A percentile compares a stretch with the other conserved stretches of the same genome.
These are phyloP conservation scores for Bruchidius siliquastri DNA, from an alignment of 2,888 invertebrate genomes.

Conservation along the genomic window DNA sequence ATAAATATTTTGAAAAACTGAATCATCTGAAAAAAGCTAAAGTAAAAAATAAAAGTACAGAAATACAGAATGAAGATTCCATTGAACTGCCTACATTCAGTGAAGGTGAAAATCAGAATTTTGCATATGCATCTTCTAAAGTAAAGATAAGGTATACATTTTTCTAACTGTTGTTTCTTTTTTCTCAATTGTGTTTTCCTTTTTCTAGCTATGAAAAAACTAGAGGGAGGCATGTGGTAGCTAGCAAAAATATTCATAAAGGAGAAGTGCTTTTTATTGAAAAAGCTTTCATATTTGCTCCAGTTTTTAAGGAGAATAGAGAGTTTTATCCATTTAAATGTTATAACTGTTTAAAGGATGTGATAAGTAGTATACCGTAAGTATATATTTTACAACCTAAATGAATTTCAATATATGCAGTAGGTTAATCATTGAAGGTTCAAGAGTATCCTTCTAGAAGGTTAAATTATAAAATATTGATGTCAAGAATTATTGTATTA, in stretches of 20 bases:
- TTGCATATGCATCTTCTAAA: constrained; percentile 53
- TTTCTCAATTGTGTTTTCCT: background rate
- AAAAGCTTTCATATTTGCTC: constrained; percentile 74
- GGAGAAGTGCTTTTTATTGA: constrained; percentile 78
- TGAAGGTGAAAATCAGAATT: constrained; percentile 51
- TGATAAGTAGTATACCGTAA: constrained; percentile 62
- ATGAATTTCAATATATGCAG: too few species aligned
- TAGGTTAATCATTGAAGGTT: too few species aligned
- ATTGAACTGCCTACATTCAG: constrained; percentile 46
- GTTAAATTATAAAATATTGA: too few species aligned
- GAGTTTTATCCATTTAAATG: constrained; percentile 55
- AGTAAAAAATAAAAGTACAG: constrained; percentile 22
- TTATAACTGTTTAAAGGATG: constrained; percentile 64
- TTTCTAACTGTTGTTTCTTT: background rate
- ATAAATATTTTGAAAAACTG: constrained; percentile 34
- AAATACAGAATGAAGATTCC: constrained; percentile 26
- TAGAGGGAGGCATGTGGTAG: constrained; percentile 63
- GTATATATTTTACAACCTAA: constrained; percentile 36
- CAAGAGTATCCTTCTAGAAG: too few species aligned
- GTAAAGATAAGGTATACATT: constrained; percentile 46
- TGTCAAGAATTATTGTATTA: too few species aligned
- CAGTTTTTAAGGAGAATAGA: constrained; percentile 54
- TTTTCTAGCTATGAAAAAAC: constrained; percentile 50
- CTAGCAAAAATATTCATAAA: constrained; percentile 53
- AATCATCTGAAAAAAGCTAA: constrained; percentile 34